Evolutionary conservation across 2,113 vertebrate species (phyloP).

Genomic region (Castor canadensis): DNA sequence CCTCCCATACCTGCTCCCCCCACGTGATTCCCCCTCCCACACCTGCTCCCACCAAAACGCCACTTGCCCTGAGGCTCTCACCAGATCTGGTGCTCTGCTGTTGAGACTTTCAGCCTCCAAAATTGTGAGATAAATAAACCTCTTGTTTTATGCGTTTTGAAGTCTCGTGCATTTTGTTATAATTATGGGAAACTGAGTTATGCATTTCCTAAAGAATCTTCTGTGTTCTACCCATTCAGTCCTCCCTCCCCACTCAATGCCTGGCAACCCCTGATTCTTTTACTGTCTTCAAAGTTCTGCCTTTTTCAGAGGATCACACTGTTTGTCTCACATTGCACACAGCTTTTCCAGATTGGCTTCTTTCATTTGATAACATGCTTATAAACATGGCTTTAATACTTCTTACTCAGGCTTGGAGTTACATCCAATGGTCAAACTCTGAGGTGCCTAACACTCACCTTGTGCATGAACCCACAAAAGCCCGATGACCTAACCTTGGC

Average conservation of each 20-base stretch:
- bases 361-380: not conserved
- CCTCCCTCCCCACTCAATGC: too few species aligned
- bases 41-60: too few species aligned
- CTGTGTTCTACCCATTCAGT: not conserved
- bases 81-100: not conserved
- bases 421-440: not conserved
- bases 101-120: not conserved
- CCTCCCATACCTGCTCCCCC: too few species aligned
- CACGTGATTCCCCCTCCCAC: too few species aligned
- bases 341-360: not conserved
- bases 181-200: not conserved
- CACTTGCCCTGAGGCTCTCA: not conserved
- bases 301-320: not conserved
- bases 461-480: not conserved
- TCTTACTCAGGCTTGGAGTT: not conserved
- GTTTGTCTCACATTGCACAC: not conserved
- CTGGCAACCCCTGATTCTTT: too few species aligned
- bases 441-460: not conserved
- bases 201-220: too few species aligned
- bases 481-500: not conserved
- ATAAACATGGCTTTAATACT: not conserved
- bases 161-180: not conserved
- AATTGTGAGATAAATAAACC: not conserved
- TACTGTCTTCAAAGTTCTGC: not conserved
- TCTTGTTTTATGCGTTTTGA: too few species aligned